phyloP scores from a whole-genome alignment of 2,888 invertebrate species.

The Sarcophaga caerulescens region DNA sequence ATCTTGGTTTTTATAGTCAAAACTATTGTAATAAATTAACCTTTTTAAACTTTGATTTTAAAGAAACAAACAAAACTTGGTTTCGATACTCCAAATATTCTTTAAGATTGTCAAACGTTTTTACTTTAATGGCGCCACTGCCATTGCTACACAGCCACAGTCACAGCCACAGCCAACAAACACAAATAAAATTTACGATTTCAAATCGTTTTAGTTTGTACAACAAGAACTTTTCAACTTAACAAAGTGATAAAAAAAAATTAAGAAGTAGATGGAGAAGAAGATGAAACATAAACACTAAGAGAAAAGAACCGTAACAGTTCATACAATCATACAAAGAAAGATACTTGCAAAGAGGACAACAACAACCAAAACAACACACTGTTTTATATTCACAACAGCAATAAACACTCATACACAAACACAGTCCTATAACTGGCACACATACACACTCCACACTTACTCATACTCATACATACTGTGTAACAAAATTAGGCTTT shows the following conservation, averaged over 20 bases:
- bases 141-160: neutral
- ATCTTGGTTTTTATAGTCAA: neutral
- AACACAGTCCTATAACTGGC: too few relatives aligned
- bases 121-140: constrained; percentile 14
- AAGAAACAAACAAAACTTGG: neutral
- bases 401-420: neutral
- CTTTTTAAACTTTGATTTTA: neutral
- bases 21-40: neutral
- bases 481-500: constrained; percentile 45
- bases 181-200: neutral
- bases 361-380: neutral
- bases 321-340: neutral
- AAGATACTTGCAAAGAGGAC: neutral
- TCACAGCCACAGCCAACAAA: neutral
- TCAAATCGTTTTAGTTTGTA: constrained; percentile 17
- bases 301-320: neutral
- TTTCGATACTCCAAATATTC: neutral
- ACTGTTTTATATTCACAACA: neutral
- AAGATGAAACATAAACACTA: neutral
- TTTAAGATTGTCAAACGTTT: neutral
- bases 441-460: neutral
- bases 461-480: neutral
- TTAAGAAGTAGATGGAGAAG: too few relatives aligned
- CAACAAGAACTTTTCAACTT: constrained; percentile 21
- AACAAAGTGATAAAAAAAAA: constrained; percentile 36